Conservation (phyloP, 2,888 invertebrate species). For the Microctonus aethiopoides region DNA sequence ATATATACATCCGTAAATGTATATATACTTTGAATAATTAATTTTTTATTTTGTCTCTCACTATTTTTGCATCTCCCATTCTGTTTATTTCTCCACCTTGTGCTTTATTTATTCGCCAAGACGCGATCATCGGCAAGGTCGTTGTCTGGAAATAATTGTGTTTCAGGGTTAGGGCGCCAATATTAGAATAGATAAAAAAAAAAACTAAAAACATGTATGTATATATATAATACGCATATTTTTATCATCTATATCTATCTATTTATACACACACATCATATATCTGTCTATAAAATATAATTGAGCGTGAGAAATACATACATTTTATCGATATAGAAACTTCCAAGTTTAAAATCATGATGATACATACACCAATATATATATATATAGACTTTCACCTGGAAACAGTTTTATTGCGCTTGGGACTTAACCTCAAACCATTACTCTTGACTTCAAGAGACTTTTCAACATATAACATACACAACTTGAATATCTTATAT, state of each 20-base stretch:
- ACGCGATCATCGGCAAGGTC: conserved; percentile 2
- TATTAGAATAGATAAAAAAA: neutral
- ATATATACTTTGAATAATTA: too few species aligned
- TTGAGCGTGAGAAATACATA: conserved; percentile 6
- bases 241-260: neutral
- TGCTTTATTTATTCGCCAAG: neutral
- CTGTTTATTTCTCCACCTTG: neutral
- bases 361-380: neutral
- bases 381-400: conserved; percentile 9
- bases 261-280: neutral
- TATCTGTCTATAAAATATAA: neutral
- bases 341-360: neutral
- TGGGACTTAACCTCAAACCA: neutral
- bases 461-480: conserved; percentile 7
- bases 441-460: neutral
- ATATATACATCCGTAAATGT: neutral
- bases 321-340: neutral
- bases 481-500: neutral
- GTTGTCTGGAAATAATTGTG: conserved; percentile 6
- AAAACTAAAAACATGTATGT: too few species aligned
- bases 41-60: too few species aligned
- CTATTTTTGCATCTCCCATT: neutral
- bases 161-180: conserved; percentile 1
- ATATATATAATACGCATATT: too few species aligned
- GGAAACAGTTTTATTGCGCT: neutral